Conservation (phyloP, 2,797 vertebrate genomes). For the Pyrocephalus nanus region DNA sequence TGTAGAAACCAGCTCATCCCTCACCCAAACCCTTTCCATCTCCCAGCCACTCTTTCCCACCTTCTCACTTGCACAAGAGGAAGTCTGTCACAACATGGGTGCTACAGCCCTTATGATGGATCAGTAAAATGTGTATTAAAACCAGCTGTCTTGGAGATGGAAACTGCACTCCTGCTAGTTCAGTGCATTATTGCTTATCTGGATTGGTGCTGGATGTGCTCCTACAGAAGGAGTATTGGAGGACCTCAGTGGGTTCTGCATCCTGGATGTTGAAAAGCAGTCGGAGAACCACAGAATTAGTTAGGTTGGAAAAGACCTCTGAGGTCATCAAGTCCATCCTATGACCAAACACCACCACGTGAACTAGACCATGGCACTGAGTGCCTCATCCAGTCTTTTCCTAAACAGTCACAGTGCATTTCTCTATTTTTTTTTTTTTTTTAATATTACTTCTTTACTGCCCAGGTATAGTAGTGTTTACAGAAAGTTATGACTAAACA, state of each 20-base stretch:
- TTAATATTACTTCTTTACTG: not conserved
- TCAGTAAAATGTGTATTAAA: not conserved
- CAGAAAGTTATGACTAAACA: slow-evolving; percentile 60
- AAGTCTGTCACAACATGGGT: not conserved
- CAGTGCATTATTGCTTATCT: not conserved
- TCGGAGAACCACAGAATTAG: not conserved
- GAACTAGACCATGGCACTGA: not conserved
- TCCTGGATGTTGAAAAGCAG: not conserved
- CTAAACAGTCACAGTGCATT: rapidly evolving
- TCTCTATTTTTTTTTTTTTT: not conserved
- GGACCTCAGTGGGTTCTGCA: not conserved
- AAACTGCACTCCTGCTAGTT: not conserved
- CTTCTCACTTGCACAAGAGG: not conserved
- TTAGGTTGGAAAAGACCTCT: not conserved
- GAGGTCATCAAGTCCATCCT: not conserved
- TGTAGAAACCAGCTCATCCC: not conserved
- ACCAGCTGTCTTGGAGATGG: not conserved
- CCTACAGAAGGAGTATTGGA: not conserved
- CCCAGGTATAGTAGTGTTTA: not conserved
- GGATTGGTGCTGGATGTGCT: not conserved
- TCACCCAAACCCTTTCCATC: not conserved
- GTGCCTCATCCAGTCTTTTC: not conserved
- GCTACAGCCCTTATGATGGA: not conserved
- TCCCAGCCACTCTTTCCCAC: not conserved
- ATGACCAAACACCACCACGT: not conserved